A percentile compares a stretch with the other conserved stretches of the same genome.
Evolutionary conservation across 2,888 invertebrate species (phyloP).

Genomic region (Aromia moschata): DNA sequence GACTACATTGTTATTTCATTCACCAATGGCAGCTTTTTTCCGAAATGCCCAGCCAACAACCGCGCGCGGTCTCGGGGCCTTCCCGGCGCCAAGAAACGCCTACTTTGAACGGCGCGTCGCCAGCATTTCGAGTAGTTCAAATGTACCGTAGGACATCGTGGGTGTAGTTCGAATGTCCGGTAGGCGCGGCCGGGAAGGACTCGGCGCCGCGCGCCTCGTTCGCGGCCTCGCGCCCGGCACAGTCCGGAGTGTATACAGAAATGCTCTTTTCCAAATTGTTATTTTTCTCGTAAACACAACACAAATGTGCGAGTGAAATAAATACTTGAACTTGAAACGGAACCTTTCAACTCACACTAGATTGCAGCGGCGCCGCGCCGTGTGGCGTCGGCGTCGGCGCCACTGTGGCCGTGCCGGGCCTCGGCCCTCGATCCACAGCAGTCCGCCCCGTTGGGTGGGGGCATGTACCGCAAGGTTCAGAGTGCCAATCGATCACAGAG

Average conservation of each 20-base stretch:
- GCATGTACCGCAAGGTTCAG: conserved; percentile 51
- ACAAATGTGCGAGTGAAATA: conserved; percentile 71
- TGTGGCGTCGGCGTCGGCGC: conserved; percentile 20
- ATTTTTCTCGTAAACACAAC: conserved; percentile 88
- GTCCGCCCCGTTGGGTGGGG: conserved; percentile 20
- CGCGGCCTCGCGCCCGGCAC: conserved; percentile 34
- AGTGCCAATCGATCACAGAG: conserved; percentile 54
- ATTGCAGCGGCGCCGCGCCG: conserved; percentile 54
- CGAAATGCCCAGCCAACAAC: conserved; percentile 34
- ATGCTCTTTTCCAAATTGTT: conserved; percentile 83
- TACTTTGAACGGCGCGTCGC: not conserved
- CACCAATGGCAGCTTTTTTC: conserved; percentile 33
- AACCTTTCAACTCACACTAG: conserved; percentile 58
- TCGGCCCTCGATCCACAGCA: conserved; percentile 35
- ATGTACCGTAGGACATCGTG: too few species aligned
- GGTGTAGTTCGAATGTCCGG: not conserved
- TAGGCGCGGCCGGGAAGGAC: not conserved
- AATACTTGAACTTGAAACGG: conserved; percentile 50
- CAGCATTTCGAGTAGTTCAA: not conserved
- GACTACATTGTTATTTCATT: conserved; percentile 27
- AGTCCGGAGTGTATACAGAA: conserved; percentile 86
- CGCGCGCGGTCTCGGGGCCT: conserved; percentile 9
- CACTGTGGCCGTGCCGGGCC: conserved; percentile 49
- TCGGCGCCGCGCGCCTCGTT: not conserved
- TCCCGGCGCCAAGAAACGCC: conserved; percentile 3